Conservation (phyloP, 2,113 vertebrate genomes). For the Tragelaphus scriptus region DNA sequence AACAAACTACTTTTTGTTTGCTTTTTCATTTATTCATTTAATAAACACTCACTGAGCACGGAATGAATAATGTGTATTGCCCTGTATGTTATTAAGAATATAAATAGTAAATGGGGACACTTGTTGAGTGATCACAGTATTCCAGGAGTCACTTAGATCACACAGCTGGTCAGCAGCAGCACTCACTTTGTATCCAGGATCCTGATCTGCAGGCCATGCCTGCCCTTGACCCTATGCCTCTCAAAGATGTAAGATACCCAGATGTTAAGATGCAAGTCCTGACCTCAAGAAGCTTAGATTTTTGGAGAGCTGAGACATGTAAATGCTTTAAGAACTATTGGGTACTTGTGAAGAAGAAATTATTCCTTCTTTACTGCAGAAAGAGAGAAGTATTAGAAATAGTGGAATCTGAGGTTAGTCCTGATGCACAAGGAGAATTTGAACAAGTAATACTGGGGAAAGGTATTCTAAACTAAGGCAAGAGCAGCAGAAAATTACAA, state of each 20-base stretch:
- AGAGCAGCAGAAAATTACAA: background rate
- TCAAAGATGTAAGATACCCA: background rate
- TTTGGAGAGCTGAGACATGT: background rate
- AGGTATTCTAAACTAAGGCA: background rate
- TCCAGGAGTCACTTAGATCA: background rate
- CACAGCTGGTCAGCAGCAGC: background rate
- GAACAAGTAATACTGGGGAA: background rate
- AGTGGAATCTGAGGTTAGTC: background rate
- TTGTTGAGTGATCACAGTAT: background rate
- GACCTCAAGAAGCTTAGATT: background rate
- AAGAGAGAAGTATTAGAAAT: background rate
- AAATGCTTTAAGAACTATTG: background rate
- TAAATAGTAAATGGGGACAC: background rate
- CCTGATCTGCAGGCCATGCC: background rate
- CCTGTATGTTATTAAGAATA: background rate
- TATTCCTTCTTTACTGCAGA: background rate
- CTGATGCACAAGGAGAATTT: background rate
- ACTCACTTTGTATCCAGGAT: no score
- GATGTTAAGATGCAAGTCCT: background rate
- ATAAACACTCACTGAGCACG: constrained; percentile 52
- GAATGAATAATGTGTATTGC: background rate
- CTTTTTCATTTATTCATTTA: constrained; percentile 59
- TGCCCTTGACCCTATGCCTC: background rate
- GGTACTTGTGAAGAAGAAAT: background rate
- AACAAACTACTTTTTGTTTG: constrained; percentile 41